Base-by-base conservation (phyloP, 2,888 invertebrate species). In the Drosophila lutescens region DNA sequence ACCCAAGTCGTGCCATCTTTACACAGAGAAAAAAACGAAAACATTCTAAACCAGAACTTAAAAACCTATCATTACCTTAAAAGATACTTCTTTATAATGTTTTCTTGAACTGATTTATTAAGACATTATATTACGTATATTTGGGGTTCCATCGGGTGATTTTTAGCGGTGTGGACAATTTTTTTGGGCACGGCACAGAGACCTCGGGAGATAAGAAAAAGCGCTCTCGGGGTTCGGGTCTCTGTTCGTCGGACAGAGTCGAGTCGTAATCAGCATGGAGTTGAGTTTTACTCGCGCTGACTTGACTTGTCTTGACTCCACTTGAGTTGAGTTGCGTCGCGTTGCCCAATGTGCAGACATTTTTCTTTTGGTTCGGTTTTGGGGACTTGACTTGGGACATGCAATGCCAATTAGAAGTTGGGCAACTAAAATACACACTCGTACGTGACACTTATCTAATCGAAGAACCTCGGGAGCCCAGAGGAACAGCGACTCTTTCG, bases 371-470 rank as follows among this genome's bases (percentile, higher is more conserved):
- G 34, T 12, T 12, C 34, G 30, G 30, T 30, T 30, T 30, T 7
- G 40, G 46, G 43, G 50, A 62, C 57, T 63, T 63, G 43, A 62
- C 57, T 66, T 61, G 46, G 73, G 56, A 83, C 84, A 75, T 62
- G 75, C 84, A 86, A 83, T 80, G 71, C 60, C 84, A 84, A 88
- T 88, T 83, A 88, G 73, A 86, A 72, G 85, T 88, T 76, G 60
- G 78, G 78, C 76, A 83, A 82, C 69, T 30, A 30, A 30, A 30
- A 30, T 30, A 30, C 43, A 12, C 15, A 10, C 17, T 15, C 17
- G 17, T 50, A 66, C 47, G 76, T 68, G 72, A 75, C 70, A 54
- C 67, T 73, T 81, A 87, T 81, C 81, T 81, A 79, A 81, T 81
- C 88, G 70, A 67, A 36, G 70, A 34, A 30, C 30, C 30, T 30